Conservation (phyloP, 2,113 vertebrate species). For the Ptyas mucosa region DNA sequence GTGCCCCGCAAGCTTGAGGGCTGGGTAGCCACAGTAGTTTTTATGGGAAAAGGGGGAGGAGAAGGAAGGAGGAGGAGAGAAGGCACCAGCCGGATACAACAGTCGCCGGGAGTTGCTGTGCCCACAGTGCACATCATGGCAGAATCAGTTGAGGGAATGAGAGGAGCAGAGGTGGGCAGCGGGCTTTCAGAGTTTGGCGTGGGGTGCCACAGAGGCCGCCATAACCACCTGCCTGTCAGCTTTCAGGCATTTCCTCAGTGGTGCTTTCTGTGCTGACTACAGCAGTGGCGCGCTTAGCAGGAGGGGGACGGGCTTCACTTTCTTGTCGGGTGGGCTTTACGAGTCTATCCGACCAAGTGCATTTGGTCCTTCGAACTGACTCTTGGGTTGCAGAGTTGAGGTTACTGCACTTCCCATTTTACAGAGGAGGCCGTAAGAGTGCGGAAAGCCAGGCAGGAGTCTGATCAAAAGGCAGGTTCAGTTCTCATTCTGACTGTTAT, state of each 20-base stretch:
- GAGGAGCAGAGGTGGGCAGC: not conserved
- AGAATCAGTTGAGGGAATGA: not conserved
- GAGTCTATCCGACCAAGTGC: not conserved
- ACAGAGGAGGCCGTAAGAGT: not conserved
- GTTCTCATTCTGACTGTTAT: too few species aligned
- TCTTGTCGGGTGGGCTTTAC: not conserved
- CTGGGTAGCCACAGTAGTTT: constrained; percentile 24
- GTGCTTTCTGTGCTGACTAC: not conserved
- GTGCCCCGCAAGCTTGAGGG: too few species aligned
- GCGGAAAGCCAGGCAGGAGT: too few species aligned
- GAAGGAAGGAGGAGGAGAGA: constrained; percentile 10
- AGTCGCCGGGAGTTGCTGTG: not conserved
- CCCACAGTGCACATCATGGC: constrained; percentile 7
- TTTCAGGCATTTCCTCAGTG: not conserved
- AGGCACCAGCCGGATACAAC: constrained; percentile 38
- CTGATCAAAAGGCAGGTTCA: too few species aligned
- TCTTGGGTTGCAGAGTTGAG: not conserved
- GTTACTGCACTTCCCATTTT: not conserved
- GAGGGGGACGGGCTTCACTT: rapidly evolving
- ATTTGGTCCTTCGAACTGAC: not conserved
- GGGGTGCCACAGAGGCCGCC: not conserved
- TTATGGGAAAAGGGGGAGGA: constrained; percentile 22
- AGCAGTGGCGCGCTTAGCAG: not conserved
- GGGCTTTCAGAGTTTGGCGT: not conserved
- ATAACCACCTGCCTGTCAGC: too few species aligned